These are phyloP conservation scores for Dendrocincla fuliginosa DNA, from an alignment of 2,797 vertebrate species.

Conservation along the genomic window DNA sequence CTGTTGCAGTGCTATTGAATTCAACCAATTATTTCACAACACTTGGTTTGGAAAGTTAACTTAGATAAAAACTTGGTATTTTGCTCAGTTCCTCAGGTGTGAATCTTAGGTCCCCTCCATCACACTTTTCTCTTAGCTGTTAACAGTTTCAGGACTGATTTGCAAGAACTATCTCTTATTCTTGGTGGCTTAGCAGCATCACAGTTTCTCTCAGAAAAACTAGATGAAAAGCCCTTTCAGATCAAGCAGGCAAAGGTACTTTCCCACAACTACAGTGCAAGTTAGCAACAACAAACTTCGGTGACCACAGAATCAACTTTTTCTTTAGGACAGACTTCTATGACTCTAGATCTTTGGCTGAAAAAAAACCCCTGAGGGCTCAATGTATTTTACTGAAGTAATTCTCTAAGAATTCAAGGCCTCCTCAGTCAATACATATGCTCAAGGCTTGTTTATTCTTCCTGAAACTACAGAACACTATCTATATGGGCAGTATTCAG, in stretches of 20 bases:
- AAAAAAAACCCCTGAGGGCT: neutral
- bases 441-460: neutral
- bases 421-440: neutral
- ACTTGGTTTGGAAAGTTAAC: neutral
- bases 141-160: neutral
- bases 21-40: neutral
- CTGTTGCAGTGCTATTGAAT: neutral
- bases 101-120: neutral
- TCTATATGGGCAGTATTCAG: neutral
- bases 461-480: neutral
- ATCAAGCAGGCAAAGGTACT: conserved; percentile 6
- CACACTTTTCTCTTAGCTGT: neutral
- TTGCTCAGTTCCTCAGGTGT: neutral
- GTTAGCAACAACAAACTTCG: neutral
- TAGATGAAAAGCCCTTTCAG: neutral
- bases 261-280: conserved; percentile 16
- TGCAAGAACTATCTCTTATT: neutral
- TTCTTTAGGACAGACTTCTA: neutral
- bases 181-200: neutral
- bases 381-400: neutral
- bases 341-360: neutral
- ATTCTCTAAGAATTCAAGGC: conserved; percentile 17
- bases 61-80: neutral
- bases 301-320: neutral
- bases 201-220: neutral